Conservation (phyloP, 64 coral and sea anemone species). For the Pocillopora damicornis region DNA sequence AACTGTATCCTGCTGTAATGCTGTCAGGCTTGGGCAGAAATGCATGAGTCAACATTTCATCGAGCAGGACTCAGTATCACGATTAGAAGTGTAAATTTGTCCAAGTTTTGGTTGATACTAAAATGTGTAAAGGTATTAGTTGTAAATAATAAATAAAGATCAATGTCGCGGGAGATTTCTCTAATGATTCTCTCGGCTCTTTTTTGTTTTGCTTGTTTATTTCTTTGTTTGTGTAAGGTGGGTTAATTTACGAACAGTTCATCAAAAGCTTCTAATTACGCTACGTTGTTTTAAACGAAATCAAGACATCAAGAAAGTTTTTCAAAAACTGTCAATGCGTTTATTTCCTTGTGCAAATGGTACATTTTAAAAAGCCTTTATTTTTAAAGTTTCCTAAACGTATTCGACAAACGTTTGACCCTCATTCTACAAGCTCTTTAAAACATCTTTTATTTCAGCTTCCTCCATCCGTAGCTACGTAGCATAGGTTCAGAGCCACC, state of each 20-base stretch:
- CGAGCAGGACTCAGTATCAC: neutral
- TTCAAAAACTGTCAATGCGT: too few species aligned
- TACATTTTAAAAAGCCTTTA: too few species aligned
- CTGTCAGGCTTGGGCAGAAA: neutral
- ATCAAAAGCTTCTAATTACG: too few species aligned
- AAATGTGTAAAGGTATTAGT: neutral
- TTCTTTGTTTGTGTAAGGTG: neutral
- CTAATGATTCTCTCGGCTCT: neutral
- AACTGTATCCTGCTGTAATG: neutral
- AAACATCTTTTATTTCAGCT: too few species aligned
- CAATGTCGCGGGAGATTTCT: neutral
- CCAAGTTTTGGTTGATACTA: neutral
- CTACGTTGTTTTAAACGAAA: too few species aligned
- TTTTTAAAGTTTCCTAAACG: too few species aligned
- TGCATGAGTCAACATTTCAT: neutral
- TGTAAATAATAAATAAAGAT: neutral
- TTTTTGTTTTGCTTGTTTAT: neutral
- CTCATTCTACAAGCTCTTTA: too few species aligned
- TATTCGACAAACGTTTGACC: too few species aligned
- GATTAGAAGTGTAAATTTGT: neutral
- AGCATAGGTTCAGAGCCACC: too few species aligned
- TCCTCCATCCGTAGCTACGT: too few species aligned
- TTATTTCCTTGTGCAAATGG: too few species aligned
- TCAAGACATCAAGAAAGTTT: too few species aligned
- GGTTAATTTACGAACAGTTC: neutral